These are phyloP conservation scores for Bettongia penicillata DNA, from an alignment of 2,113 vertebrate species.

Conservation along the genomic window DNA sequence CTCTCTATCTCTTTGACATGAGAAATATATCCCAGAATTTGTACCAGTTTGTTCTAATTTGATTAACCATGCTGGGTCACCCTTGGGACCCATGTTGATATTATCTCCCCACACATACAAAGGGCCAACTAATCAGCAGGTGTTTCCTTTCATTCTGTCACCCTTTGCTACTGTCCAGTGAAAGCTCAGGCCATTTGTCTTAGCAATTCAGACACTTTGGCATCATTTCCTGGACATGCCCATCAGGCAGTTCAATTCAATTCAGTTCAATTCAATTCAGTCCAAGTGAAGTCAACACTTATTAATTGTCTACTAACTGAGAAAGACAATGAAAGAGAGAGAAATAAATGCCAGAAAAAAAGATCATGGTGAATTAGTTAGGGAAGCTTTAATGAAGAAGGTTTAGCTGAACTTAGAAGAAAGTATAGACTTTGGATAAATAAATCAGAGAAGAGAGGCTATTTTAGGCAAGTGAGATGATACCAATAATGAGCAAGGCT, in stretches of 20 bases:
- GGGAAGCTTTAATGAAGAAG: not conserved
- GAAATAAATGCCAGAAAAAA: not conserved
- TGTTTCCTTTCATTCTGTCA: not conserved
- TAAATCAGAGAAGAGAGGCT: not conserved
- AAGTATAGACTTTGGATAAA: not conserved
- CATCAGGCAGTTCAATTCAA: not conserved
- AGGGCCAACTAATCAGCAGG: not conserved
- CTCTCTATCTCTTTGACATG: not conserved
- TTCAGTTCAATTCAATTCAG: conserved; percentile 14
- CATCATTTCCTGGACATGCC: not conserved
- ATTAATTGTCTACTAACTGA: not conserved
- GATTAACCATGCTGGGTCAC: not conserved
- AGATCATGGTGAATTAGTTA: not conserved
- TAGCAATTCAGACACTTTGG: too few relatives aligned
- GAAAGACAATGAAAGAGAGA: not conserved
- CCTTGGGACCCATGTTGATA: not conserved
- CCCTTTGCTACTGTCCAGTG: not conserved
- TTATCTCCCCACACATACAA: not conserved
- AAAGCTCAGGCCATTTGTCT: not conserved
- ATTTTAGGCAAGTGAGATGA: not conserved
- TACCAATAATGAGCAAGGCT: not conserved
- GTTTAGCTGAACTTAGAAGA: not conserved
- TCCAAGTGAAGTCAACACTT: conserved; percentile 18
- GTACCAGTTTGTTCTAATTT: not conserved
- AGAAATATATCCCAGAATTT: not conserved